Evolutionary conservation across 2,113 vertebrate genomes (phyloP).

Genomic region (Tachycineta bicolor): DNA sequence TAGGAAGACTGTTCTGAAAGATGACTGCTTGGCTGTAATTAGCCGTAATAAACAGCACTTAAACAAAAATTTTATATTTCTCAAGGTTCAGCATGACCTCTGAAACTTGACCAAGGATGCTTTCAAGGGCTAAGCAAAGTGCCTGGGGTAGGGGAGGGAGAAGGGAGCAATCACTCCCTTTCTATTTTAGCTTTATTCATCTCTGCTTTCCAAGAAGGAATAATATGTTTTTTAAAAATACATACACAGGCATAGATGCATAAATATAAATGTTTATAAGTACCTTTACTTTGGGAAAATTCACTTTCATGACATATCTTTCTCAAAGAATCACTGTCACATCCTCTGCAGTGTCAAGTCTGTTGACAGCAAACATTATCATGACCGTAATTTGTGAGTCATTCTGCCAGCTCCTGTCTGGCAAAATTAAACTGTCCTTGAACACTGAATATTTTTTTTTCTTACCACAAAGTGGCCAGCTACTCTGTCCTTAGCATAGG

Average conservation of each 20-base stretch:
- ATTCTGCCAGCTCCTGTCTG: slow-evolving; percentile 11
- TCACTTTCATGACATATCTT: neutral
- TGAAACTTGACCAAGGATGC: neutral
- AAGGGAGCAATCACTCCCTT: neutral
- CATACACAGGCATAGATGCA: neutral
- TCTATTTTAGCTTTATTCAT: neutral
- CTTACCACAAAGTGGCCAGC: neutral
- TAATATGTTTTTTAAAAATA: neutral
- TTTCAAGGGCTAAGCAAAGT: neutral
- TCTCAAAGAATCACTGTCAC: slow-evolving; percentile 43
- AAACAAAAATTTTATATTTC: neutral
- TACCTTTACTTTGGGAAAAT: neutral
- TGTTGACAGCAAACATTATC: slow-evolving; percentile 8
- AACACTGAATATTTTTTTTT: neutral
- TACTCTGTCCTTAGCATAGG: neutral
- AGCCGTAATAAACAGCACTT: neutral
- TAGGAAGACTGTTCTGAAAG: neutral
- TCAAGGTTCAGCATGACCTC: neutral
- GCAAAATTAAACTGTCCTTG: slow-evolving; percentile 27
- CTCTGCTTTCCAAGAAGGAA: neutral
- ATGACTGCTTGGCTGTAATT: neutral
- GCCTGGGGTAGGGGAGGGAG: rapidly evolving
- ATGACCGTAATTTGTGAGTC: slow-evolving; percentile 19
- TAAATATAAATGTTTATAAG: neutral
- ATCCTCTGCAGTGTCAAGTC: slow-evolving; percentile 13